Conservation (phyloP, 2,113 vertebrate genomes). For the Lathamus discolor region DNA sequence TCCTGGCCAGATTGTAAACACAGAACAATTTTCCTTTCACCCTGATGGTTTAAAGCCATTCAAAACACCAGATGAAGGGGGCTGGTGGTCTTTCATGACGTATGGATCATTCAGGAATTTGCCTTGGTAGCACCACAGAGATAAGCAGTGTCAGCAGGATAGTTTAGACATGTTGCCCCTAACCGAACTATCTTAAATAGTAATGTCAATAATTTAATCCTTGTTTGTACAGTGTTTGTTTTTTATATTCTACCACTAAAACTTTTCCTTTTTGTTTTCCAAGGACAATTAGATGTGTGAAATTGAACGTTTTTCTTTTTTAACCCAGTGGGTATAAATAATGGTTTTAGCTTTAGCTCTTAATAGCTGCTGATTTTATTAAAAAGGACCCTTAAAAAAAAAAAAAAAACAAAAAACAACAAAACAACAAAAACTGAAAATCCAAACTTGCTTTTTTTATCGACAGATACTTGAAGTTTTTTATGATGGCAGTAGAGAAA, state of each 20-base stretch:
- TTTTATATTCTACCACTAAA: background rate
- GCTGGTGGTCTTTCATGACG: background rate
- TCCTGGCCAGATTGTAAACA: rapidly evolving
- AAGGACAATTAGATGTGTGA: background rate
- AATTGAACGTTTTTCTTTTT: background rate
- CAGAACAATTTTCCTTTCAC: background rate
- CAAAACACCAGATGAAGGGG: background rate
- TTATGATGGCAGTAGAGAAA: background rate
- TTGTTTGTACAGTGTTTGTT: background rate
- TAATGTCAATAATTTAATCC: background rate
- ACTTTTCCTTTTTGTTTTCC: background rate
- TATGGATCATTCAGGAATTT: background rate
- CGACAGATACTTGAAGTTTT: background rate
- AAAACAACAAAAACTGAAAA: background rate
- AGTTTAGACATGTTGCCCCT: background rate
- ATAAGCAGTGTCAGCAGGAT: background rate
- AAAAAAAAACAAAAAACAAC: too few relatives aligned
- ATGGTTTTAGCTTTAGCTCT: background rate
- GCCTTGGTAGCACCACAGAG: background rate
- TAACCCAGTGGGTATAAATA: background rate
- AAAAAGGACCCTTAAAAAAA: background rate
- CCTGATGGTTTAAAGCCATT: background rate
- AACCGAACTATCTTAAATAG: background rate
- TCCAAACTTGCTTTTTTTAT: background rate
- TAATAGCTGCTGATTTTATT: background rate